Conservation (phyloP, 2,113 vertebrate species). For the Lagenorhynchus albirostris region DNA sequence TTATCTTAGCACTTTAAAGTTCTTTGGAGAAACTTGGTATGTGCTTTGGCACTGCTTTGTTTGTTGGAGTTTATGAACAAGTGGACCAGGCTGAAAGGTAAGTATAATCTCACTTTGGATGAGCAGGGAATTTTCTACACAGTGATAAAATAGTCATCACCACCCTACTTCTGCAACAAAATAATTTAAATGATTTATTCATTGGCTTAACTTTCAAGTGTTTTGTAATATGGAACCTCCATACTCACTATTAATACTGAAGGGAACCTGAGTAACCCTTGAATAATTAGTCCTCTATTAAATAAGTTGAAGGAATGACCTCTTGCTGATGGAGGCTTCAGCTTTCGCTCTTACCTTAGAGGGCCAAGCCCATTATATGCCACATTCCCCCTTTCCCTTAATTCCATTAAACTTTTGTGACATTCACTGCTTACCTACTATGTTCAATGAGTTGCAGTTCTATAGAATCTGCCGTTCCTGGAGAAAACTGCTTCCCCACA, state of each 20-base stretch:
- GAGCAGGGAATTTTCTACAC: background rate
- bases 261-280: background rate
- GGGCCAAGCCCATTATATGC: background rate
- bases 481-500: background rate
- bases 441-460: background rate
- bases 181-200: background rate
- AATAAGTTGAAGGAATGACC: background rate
- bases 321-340: background rate
- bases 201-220: background rate
- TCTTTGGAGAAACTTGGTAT: background rate
- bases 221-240: background rate
- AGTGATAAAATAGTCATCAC: background rate
- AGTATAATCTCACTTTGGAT: background rate
- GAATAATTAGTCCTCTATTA: background rate
- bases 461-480: background rate
- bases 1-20: background rate
- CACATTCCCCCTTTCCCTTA: background rate
- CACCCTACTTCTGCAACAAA: background rate
- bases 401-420: background rate
- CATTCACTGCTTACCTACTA: background rate
- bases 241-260: background rate
- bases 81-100: background rate
- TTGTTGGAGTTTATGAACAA: background rate
- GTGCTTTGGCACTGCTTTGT: background rate
- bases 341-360: background rate